phyloP scores from a whole-genome alignment of 2,888 invertebrate species.

The Dynastes maya region DNA sequence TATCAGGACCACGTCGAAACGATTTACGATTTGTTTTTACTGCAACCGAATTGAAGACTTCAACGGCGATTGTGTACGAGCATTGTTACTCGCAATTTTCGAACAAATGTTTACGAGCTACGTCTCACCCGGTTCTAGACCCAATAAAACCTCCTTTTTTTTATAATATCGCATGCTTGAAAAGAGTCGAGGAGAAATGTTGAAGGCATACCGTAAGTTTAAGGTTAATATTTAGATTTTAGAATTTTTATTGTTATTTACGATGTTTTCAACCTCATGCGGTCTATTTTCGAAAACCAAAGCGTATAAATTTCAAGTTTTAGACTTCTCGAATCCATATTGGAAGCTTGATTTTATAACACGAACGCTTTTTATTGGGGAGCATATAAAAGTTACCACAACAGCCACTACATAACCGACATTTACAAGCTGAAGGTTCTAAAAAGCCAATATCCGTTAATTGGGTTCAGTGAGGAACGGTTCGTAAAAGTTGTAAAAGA shows the following conservation, averaged over 20 bases:
- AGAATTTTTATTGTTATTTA: conserved; percentile 48
- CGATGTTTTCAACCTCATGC: conserved; percentile 46
- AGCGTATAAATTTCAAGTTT: conserved; percentile 11
- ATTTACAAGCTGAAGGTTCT: conserved; percentile 6
- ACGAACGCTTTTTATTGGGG: conserved; percentile 28
- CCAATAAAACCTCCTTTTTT: conserved; percentile 35
- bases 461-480: conserved; percentile 1
- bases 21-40: conserved; percentile 50
- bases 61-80: conserved; percentile 42
- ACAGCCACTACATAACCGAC: background rate
- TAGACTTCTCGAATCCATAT: background rate
- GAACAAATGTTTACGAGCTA: conserved; percentile 41
- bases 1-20: conserved; percentile 7
- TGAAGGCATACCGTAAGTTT: background rate
- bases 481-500: background rate
- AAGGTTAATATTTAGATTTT: conserved; percentile 42
- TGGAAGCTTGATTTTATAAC: conserved; percentile 23
- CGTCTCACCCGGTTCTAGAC: conserved; percentile 4
- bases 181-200: background rate
- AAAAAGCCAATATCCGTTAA: conserved; percentile 19
- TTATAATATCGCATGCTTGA: conserved; percentile 21
- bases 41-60: conserved; percentile 38
- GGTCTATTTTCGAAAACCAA: conserved; percentile 39
- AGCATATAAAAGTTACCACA: conserved; percentile 24
- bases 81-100: conserved; percentile 12